A percentile compares a stretch with the other conserved stretches of the same genome.
Evolutionary conservation across 2,797 vertebrate species (phyloP).

Genomic region (Chiloscyllium punctatum): DNA sequence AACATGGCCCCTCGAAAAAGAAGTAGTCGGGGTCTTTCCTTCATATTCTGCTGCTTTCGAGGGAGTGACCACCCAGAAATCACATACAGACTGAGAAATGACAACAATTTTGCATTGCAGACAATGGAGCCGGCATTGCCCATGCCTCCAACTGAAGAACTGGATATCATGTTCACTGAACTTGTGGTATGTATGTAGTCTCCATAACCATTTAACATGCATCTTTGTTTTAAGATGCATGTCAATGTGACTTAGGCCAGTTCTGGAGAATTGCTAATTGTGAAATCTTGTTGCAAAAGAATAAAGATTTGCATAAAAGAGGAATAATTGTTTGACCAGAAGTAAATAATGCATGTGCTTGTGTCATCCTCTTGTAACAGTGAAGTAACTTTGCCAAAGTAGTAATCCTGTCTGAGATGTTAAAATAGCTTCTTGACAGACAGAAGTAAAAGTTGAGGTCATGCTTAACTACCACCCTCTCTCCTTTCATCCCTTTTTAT

Average conservation of each 20-base stretch:
- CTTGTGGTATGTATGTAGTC: constrained; percentile 72
- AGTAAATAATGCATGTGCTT: background rate
- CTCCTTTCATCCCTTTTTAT: background rate
- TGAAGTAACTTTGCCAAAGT: background rate
- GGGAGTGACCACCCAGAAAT: constrained; percentile 79
- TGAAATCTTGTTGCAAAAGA: background rate
- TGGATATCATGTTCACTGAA: constrained; percentile 82
- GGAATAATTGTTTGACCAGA: background rate
- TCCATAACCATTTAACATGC: background rate
- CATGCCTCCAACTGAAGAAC: constrained; percentile 74
- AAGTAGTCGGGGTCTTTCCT: constrained; percentile 67
- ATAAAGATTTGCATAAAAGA: background rate
- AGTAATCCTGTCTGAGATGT: background rate
- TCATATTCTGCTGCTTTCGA: constrained; percentile 86
- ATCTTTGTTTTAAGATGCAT: background rate
- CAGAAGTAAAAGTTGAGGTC: background rate
- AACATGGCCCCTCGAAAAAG: constrained; percentile 76
- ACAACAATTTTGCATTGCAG: constrained; percentile 73
- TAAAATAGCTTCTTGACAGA: background rate
- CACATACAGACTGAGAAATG: constrained; percentile 75
- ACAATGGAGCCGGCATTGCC: constrained; percentile 73
- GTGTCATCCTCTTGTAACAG: background rate
- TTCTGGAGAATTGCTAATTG: background rate
- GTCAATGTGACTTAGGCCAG: background rate
- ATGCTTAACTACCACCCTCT: background rate